These are phyloP conservation scores for Malurus melanocephalus DNA, from an alignment of 2,113 vertebrate genomes.

Conservation along the genomic window DNA sequence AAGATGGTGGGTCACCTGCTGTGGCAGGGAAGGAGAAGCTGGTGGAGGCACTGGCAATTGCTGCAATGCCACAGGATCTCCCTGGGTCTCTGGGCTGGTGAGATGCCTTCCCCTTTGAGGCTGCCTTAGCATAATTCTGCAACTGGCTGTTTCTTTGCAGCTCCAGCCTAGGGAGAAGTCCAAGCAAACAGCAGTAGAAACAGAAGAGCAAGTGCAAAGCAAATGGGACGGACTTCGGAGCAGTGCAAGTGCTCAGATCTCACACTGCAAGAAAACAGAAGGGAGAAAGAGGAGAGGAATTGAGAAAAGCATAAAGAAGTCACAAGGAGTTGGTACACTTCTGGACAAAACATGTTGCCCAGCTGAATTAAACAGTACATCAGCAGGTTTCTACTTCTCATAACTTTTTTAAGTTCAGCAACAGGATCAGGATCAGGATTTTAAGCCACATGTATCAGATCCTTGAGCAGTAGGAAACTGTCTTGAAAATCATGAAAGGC, in stretches of 20 bases:
- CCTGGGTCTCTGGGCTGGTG: background rate
- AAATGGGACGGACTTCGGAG: background rate
- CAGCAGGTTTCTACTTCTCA: background rate
- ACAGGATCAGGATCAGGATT: background rate
- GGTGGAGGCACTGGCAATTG: background rate
- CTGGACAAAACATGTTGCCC: background rate
- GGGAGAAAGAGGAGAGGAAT: background rate
- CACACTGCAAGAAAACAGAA: fast-evolving
- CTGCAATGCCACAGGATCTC: background rate
- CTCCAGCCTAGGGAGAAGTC: background rate
- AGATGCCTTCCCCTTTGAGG: background rate
- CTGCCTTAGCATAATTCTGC: background rate
- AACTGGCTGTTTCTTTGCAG: background rate
- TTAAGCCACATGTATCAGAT: background rate
- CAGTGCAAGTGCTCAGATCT: fast-evolving
- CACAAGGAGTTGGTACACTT: background rate
- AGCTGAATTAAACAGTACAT: background rate
- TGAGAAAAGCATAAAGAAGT: background rate
- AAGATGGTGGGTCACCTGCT: background rate
- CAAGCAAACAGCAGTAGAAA: background rate
- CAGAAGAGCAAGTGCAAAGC: background rate
- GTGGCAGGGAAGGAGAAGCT: background rate
- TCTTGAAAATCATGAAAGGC: background rate
- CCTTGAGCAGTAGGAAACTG: background rate
- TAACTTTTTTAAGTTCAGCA: background rate